phyloP scores from a whole-genome alignment of 1,140 invertebrate species.

The Ephestia elutella region DNA sequence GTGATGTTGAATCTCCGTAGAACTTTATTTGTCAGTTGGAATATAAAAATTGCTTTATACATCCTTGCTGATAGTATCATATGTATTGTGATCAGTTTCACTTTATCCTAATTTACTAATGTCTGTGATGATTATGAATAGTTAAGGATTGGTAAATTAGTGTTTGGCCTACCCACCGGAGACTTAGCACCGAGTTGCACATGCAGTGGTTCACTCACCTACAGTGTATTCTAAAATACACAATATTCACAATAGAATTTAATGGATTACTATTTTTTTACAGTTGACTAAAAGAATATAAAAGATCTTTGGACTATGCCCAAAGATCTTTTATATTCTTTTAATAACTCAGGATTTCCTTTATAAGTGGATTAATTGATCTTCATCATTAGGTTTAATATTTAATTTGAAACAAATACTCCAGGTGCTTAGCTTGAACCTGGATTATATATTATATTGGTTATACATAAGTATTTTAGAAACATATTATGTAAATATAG shows the following conservation, averaged over 20 bases:
- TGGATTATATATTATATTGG: conserved; percentile 22
- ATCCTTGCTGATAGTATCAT: conserved; percentile 37
- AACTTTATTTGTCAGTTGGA: neutral
- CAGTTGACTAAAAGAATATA: too few species aligned
- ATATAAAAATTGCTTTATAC: conserved; percentile 37
- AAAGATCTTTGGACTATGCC: too few species aligned
- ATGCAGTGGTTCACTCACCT: conserved; percentile 26
- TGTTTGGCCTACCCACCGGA: conserved; percentile 64
- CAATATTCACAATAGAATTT: too few species aligned
- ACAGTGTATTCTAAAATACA: neutral
- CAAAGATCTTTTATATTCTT: conserved; percentile 1
- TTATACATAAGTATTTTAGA: conserved; percentile 54
- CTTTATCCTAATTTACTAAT: conserved; percentile 62
- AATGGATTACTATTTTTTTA: neutral
- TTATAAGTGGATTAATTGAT: neutral
- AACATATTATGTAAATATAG: conserved; percentile 59
- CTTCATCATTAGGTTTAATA: neutral
- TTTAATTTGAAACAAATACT: neutral
- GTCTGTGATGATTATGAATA: conserved; percentile 65
- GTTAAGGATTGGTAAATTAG: conserved; percentile 43
- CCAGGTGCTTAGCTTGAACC: neutral
- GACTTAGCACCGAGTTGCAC: conserved; percentile 25
- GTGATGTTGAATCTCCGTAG: neutral
- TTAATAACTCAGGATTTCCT: neutral
- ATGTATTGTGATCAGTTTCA: conserved; percentile 53